Evolutionary conservation across 2,888 invertebrate genomes (phyloP).

Genomic region (Orthonevra nobilis): DNA sequence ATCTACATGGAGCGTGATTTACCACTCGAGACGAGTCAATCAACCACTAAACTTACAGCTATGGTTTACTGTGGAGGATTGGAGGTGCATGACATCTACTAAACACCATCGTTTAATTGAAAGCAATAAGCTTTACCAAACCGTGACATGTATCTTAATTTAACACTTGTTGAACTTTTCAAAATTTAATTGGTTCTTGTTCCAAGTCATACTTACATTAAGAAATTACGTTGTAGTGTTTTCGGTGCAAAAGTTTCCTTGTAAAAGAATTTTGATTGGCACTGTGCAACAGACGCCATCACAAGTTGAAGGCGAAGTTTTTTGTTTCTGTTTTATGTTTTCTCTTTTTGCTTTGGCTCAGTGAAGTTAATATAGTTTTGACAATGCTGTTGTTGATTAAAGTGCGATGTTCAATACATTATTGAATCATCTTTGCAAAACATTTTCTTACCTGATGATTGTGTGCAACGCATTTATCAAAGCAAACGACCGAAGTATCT

Average conservation of each 20-base stretch:
- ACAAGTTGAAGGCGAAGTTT: too few relatives aligned
- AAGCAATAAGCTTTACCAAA: conserved; percentile 34
- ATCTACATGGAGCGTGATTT: too few relatives aligned
- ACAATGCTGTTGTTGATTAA: too few relatives aligned
- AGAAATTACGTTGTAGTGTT: conserved; percentile 28
- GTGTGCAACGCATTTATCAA: too few relatives aligned
- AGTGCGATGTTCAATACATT: too few relatives aligned
- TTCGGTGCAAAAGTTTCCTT: conserved; percentile 25
- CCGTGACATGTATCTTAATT: conserved; percentile 66
- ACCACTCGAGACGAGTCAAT: conserved; percentile 35
- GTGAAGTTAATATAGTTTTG: too few relatives aligned
- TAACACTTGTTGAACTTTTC: conserved; percentile 68
- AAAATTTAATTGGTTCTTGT: conserved; percentile 65
- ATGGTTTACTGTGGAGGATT: conserved; percentile 5
- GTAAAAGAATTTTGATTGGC: conserved; percentile 48
- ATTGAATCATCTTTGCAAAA: too few relatives aligned
- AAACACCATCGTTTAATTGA: conserved; percentile 58
- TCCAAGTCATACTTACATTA: conserved; percentile 23
- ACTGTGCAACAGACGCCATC: too few relatives aligned
- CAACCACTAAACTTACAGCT: conserved; percentile 10
- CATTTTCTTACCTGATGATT: too few relatives aligned
- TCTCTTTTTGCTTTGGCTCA: too few relatives aligned
- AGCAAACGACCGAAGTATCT: too few relatives aligned
- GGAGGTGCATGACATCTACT: conserved; percentile 45
- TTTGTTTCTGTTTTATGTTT: too few relatives aligned